Conservation (phyloP, 2,888 invertebrate genomes). For the Girardia tigrina region DNA sequence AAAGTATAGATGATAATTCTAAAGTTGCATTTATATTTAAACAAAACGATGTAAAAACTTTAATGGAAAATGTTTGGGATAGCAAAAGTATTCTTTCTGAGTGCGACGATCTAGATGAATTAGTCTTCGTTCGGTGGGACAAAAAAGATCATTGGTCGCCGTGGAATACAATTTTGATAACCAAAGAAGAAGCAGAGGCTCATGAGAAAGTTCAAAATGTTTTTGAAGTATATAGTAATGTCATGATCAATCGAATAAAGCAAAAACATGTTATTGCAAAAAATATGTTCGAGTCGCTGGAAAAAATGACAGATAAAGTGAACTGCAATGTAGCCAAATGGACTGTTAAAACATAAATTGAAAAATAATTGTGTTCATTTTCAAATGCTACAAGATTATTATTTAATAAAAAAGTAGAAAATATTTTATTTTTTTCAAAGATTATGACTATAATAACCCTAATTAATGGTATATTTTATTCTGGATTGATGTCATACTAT, state of each 20-base stretch:
- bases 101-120: constrained; percentile 60
- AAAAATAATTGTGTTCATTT: too few species aligned
- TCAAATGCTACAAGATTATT: too few species aligned
- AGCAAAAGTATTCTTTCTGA: constrained; percentile 71
- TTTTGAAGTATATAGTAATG: constrained; percentile 48
- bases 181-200: constrained; percentile 65
- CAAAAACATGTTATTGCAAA: constrained; percentile 49
- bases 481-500: too few species aligned
- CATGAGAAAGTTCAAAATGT: constrained; percentile 61
- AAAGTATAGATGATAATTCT: neutral
- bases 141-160: constrained; percentile 70
- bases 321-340: neutral
- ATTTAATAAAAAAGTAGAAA: too few species aligned
- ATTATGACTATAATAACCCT: too few species aligned
- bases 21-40: constrained; percentile 38
- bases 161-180: constrained; percentile 80
- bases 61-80: constrained; percentile 76
- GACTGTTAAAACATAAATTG: neutral
- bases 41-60: constrained; percentile 68
- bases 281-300: constrained; percentile 48
- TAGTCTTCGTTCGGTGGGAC: constrained; percentile 67
- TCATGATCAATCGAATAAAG: constrained; percentile 47
- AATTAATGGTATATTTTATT: too few species aligned
- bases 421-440: too few species aligned
- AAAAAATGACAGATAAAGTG: constrained; percentile 45